A percentile compares a stretch with the other conserved stretches of the same genome.
Evolutionary conservation across 2,888 invertebrate genomes (phyloP).

Genomic region (Ormyrus labotus): DNA sequence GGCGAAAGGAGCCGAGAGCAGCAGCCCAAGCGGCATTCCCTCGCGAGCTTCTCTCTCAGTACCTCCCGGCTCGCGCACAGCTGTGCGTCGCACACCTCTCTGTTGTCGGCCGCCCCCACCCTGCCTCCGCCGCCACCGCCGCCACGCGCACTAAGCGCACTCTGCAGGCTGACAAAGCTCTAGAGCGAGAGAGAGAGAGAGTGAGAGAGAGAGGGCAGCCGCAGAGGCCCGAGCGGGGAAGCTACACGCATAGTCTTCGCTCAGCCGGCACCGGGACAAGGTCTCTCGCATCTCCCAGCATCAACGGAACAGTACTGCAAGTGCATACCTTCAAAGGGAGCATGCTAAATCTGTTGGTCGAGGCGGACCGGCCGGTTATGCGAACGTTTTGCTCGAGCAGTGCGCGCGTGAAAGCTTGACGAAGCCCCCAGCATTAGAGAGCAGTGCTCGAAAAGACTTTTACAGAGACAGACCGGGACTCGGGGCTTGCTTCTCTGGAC

Average conservation of each 20-base stretch:
- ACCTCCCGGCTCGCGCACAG: conserved; percentile 62
- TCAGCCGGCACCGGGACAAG: not conserved
- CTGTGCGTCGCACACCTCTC: conserved; percentile 58
- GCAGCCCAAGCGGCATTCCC: conserved; percentile 60
- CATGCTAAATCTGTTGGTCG: conserved; percentile 6
- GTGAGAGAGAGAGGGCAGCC: not conserved
- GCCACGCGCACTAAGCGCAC: conserved; percentile 64
- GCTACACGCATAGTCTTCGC: not conserved
- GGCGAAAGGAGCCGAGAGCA: conserved; percentile 69
- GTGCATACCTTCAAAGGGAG: no score
- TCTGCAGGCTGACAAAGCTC: conserved; percentile 71
- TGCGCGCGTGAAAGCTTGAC: no score
- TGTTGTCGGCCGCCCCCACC: not conserved
- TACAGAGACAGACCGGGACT: no score
- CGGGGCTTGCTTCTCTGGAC: no score
- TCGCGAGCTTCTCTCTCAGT: conserved; percentile 33
- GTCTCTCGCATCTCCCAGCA: not conserved
- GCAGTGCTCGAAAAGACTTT: no score
- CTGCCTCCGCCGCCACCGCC: not conserved
- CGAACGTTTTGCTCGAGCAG: no score
- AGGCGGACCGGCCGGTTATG: conserved; percentile 65
- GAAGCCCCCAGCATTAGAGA: no score
- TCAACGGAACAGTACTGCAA: no score
- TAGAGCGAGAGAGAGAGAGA: conserved; percentile 69
- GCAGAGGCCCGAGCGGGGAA: conserved; percentile 4